phyloP scores from a whole-genome alignment of 1,140 invertebrate species.

The Armadillidium nasatum region DNA sequence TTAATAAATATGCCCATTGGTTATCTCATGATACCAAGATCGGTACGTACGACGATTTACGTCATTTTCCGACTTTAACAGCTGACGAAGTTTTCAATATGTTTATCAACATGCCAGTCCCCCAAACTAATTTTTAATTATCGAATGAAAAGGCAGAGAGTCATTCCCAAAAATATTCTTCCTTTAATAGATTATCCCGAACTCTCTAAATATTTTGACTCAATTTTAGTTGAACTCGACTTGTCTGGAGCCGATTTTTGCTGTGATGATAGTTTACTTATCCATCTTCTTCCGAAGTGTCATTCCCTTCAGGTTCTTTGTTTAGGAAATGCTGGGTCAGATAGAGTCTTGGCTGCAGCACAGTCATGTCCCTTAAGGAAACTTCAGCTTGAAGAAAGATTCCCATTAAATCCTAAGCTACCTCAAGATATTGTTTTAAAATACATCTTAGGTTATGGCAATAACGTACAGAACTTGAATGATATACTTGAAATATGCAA shows the following conservation, averaged over 20 bases:
- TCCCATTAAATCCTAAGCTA: not conserved
- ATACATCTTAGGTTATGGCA: not conserved
- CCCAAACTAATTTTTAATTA: not conserved
- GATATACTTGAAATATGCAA: not conserved
- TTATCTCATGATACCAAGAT: not conserved
- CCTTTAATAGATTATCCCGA: not conserved
- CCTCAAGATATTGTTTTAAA: not conserved
- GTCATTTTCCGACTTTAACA: not conserved
- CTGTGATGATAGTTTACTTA: not conserved
- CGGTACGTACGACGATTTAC: not conserved
- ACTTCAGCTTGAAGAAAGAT: not conserved
- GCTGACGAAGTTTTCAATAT: not conserved
- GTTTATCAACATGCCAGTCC: not conserved
- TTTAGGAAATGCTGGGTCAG: not conserved
- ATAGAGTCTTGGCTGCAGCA: not conserved
- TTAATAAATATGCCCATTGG: constrained; percentile 1
- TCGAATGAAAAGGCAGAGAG: not conserved
- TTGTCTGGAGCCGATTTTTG: not conserved
- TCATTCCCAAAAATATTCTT: not conserved
- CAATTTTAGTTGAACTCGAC: not conserved
- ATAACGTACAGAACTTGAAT: not conserved
- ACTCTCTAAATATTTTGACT: not conserved
- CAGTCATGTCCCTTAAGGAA: not conserved
- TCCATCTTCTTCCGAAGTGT: not conserved
- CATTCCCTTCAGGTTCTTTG: not conserved